Evolutionary conservation across 1,140 invertebrate genomes (phyloP).

Genomic region (Trichoplusia ni): DNA sequence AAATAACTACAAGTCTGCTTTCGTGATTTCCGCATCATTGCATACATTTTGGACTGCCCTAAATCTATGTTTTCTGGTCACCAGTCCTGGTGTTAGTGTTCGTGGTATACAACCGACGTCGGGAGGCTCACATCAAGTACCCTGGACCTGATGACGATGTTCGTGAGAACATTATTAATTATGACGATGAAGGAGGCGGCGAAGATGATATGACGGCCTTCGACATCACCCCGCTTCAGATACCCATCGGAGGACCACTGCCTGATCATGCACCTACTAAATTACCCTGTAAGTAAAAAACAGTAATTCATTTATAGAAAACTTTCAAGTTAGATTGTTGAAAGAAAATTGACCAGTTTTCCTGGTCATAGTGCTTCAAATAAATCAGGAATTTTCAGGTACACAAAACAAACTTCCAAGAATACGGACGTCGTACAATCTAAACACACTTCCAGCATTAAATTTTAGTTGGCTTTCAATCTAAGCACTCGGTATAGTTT

Average conservation of each 20-base stretch:
- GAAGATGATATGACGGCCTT: constrained; percentile 99
- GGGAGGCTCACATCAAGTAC: constrained; percentile 96
- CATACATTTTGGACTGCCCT: background rate
- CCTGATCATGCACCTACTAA: constrained; percentile 90
- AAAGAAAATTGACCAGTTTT: no score
- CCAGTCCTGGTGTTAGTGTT: constrained; percentile 96
- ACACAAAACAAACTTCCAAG: no score
- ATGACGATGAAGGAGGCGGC: constrained; percentile 98
- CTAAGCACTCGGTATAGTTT: no score
- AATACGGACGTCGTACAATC: no score
- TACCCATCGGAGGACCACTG: constrained; percentile 93
- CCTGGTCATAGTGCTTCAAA: no score
- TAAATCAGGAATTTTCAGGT: no score
- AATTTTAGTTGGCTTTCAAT: no score
- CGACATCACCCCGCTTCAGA: constrained; percentile 97
- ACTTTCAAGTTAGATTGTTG: no score
- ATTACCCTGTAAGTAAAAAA: constrained; percentile 89
- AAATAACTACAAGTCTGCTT: no score
- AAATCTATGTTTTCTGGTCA: constrained; percentile 2
- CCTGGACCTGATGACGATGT: constrained; percentile 98
- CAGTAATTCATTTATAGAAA: background rate
- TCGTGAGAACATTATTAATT: constrained; percentile 98
- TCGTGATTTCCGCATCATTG: background rate
- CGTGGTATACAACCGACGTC: constrained; percentile 95
- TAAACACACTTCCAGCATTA: no score